Conservation (phyloP, 1,140 invertebrate species). For the Lucilia sericata region DNA sequence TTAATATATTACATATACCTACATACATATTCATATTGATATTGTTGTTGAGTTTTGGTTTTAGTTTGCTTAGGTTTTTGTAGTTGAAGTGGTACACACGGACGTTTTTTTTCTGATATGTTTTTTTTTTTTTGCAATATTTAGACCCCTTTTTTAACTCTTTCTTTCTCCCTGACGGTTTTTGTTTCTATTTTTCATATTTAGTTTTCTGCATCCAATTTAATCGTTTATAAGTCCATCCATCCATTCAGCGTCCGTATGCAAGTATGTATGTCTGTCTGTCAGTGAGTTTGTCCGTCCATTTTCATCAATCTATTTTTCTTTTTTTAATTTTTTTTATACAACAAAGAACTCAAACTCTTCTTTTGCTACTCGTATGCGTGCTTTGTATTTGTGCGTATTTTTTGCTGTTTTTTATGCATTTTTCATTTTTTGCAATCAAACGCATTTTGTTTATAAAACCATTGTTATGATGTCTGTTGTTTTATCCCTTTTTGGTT, state of each 20-base stretch:
- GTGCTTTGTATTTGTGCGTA: slow-evolving; percentile 35
- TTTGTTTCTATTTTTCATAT: slow-evolving; percentile 21
- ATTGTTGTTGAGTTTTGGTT: slow-evolving; percentile 52
- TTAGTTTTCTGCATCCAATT: slow-evolving; percentile 37
- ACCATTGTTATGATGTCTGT: slow-evolving; percentile 34
- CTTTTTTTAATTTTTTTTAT: not conserved
- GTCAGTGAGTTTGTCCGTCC: not conserved
- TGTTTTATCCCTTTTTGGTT: slow-evolving; percentile 36
- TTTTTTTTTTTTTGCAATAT: not conserved
- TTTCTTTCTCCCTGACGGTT: not conserved
- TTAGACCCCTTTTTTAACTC: slow-evolving; percentile 15
- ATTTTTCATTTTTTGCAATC: slow-evolving; percentile 32
- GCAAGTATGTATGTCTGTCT: not conserved
- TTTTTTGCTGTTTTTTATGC: not conserved
- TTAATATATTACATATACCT: slow-evolving; percentile 28
- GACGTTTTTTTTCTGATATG: not conserved
- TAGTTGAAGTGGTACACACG: slow-evolving; percentile 25
- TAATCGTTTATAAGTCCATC: slow-evolving; percentile 32
- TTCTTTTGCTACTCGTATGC: slow-evolving; percentile 7
- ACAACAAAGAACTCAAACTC: slow-evolving; percentile 35
- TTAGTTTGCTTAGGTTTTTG: slow-evolving; percentile 41
- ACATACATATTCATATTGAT: slow-evolving; percentile 48
- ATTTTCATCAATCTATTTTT: slow-evolving; percentile 38
- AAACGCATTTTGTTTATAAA: slow-evolving; percentile 44
- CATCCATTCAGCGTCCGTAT: not conserved